Evolutionary conservation across 2,888 invertebrate species (phyloP).

Genomic region (Drosophila lacicola): DNA sequence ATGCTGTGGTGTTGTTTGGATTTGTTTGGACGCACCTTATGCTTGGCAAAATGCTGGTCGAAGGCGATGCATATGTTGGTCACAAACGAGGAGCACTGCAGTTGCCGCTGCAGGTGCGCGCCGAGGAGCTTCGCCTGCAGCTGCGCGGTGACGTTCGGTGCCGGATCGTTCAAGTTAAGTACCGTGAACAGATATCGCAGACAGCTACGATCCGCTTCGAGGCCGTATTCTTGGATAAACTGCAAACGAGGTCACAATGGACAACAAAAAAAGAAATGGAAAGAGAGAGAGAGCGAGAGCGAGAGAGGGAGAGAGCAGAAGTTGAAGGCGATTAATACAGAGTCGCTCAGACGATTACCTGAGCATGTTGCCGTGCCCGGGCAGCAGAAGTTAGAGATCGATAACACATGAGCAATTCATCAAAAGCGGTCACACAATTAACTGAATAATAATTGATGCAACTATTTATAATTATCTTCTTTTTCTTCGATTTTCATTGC

Average conservation of each 20-base stretch:
- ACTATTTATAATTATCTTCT: constrained; percentile 42
- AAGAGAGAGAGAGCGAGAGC: not conserved
- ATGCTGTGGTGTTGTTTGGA: not conserved
- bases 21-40: constrained; percentile 87
- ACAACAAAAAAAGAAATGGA: not conserved
- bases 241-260: constrained; percentile 79
- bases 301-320: not conserved
- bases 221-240: constrained; percentile 96
- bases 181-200: constrained; percentile 97
- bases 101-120: constrained; percentile 91
- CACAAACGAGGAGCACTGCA: constrained; percentile 94
- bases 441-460: constrained; percentile 54
- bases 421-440: constrained; percentile 41
- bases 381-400: constrained; percentile 55
- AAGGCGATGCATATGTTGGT: constrained; percentile 95
- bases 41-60: constrained; percentile 91
- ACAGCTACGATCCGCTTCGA: constrained; percentile 98
- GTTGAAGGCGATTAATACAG: constrained; percentile 30
- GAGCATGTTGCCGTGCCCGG: constrained; percentile 53
- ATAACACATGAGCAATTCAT: constrained; percentile 57
- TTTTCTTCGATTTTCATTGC: constrained; percentile 64
- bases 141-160: constrained; percentile 86
- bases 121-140: constrained; percentile 91
- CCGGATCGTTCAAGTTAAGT: constrained; percentile 91
- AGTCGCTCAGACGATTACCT: constrained; percentile 44